Evolutionary conservation across 2,113 vertebrate genomes (phyloP).

Genomic region (Callaeas wilsoni): DNA sequence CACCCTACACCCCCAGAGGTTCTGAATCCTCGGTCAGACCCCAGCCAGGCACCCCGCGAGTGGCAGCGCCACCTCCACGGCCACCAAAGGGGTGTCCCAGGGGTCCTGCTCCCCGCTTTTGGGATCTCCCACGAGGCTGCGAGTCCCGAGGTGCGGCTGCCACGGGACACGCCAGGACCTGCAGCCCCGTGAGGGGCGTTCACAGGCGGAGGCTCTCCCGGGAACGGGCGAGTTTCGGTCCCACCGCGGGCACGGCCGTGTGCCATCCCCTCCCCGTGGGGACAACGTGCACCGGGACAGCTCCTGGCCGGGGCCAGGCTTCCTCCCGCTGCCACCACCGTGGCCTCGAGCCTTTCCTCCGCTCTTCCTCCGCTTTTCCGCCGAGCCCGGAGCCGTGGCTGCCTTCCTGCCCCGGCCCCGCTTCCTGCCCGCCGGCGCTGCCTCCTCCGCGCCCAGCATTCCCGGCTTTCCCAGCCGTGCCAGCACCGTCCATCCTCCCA

Average conservation of each 20-base stretch:
- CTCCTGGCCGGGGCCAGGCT: neutral
- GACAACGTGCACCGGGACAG: neutral
- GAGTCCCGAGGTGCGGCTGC: rapidly evolving
- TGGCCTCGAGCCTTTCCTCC: neutral
- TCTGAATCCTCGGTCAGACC: rapidly evolving
- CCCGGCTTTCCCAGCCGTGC: rapidly evolving
- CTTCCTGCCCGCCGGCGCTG: neutral
- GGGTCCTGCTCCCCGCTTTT: rapidly evolving
- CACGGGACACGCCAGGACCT: rapidly evolving
- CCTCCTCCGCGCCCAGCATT: neutral
- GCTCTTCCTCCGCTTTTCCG: neutral
- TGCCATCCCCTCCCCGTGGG: neutral
- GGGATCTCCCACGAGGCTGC: neutral
- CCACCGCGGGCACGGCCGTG: rapidly evolving
- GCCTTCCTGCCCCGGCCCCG: slow-evolving; percentile 32
- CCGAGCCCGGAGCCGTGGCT: neutral
- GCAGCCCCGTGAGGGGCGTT: neutral
- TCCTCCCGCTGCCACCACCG: neutral
- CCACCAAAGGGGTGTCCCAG: neutral
- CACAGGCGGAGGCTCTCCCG: too few relatives aligned
- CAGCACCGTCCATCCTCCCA: rapidly evolving
- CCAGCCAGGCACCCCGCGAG: rapidly evolving
- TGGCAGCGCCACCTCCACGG: neutral
- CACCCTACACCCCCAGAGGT: rapidly evolving
- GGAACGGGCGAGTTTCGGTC: neutral